Evolutionary conservation across 2,888 invertebrate species (phyloP).

Genomic region (Rotaria socialis): DNA sequence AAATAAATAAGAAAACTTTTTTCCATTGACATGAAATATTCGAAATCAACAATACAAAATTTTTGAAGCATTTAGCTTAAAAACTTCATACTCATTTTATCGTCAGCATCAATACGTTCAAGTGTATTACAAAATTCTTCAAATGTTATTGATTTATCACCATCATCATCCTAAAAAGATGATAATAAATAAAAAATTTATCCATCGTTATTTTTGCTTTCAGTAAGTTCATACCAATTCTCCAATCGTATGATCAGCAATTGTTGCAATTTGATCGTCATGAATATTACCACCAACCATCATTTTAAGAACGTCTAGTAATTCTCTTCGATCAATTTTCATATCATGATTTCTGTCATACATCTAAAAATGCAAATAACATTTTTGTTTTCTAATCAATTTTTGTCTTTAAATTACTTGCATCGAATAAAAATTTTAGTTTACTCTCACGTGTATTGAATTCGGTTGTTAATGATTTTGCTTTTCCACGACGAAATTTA

Average conservation of each 20-base stretch:
- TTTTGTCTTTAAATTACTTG: neutral
- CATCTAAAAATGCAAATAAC: neutral
- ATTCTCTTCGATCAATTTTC: constrained; percentile 19
- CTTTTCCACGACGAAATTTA: constrained; percentile 16
- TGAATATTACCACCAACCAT: constrained; percentile 25
- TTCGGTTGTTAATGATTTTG: neutral
- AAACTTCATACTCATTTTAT: constrained; percentile 47
- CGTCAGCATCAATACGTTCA: constrained; percentile 44
- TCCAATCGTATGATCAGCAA: constrained; percentile 44
- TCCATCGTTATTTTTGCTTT: too few species aligned
- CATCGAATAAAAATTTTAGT: constrained; percentile 25
- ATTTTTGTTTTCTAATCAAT: too few species aligned
- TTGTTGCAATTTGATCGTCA: constrained; percentile 41
- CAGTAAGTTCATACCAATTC: neutral
- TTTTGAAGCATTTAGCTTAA: neutral
- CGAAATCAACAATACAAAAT: neutral
- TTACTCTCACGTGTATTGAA: neutral
- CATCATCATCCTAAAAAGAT: neutral
- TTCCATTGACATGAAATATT: neutral
- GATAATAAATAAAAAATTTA: neutral
- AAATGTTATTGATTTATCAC: constrained; percentile 41
- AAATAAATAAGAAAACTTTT: neutral
- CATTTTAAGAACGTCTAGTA: constrained; percentile 31
- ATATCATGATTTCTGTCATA: constrained; percentile 34
- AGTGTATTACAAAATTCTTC: constrained; percentile 45